Conservation (phyloP, 1,140 invertebrate genomes). For the Nylanderia fulva region DNA sequence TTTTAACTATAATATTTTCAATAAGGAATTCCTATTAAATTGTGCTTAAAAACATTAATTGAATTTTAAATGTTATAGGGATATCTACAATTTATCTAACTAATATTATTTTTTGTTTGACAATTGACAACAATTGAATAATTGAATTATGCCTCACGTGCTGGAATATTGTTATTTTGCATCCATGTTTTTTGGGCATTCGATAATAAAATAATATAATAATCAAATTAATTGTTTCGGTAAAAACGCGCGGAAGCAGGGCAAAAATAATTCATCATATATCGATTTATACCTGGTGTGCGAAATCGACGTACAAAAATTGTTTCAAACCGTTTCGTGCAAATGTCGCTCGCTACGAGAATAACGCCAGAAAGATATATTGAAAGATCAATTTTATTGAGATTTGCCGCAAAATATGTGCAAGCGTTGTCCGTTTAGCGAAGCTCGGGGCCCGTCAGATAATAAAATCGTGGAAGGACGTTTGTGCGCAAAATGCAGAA, state of each 20-base stretch:
- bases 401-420: slow-evolving; percentile 21
- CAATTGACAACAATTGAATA: too few relatives aligned
- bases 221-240: too few relatives aligned
- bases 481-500: slow-evolving; percentile 17
- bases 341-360: slow-evolving; percentile 23
- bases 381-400: slow-evolving; percentile 51
- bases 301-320: background rate
- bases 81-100: too few relatives aligned
- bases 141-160: too few relatives aligned
- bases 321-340: background rate
- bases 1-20: too few relatives aligned
- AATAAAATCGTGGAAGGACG: slow-evolving; percentile 1
- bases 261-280: background rate
- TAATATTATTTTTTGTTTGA: too few relatives aligned
- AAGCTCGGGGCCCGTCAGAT: background rate
- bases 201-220: background rate
- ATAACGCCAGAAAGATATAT: slow-evolving; percentile 27
- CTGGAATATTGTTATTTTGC: too few relatives aligned
- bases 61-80: too few relatives aligned
- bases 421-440: background rate
- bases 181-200: too few relatives aligned
- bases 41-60: too few relatives aligned
- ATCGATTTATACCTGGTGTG: background rate
- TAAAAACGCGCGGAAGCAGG: too few relatives aligned
- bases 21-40: too few relatives aligned